These are phyloP conservation scores for Syritta pipiens DNA, from an alignment of 2,888 invertebrate genomes.

Conservation along the genomic window DNA sequence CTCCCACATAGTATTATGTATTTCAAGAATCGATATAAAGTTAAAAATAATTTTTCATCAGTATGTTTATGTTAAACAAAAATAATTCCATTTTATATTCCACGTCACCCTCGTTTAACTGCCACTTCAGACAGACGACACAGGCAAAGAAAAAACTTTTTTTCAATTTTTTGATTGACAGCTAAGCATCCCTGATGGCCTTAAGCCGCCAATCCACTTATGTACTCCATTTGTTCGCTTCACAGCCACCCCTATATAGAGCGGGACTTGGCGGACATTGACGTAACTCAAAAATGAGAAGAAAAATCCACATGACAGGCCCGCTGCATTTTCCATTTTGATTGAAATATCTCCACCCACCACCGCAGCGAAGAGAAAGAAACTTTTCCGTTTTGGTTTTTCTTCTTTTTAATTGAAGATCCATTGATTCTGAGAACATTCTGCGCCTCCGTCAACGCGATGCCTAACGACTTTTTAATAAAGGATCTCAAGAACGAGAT, in stretches of 20 bases:
- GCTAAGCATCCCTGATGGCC: constrained; percentile 78
- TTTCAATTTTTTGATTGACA: constrained; percentile 79
- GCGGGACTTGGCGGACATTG: constrained; percentile 11
- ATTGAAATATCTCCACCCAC: constrained; percentile 31
- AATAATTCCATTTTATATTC: background rate
- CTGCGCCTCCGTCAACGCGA: background rate
- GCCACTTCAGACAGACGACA: background rate
- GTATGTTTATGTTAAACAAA: too few relatives aligned
- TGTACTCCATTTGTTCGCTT: constrained; percentile 1
- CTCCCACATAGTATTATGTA: too few relatives aligned
- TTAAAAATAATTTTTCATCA: too few relatives aligned
- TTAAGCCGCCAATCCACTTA: constrained; percentile 71
- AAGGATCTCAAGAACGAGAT: constrained; percentile 32
- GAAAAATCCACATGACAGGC: background rate
- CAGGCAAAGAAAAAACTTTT: constrained; percentile 71
- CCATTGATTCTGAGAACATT: constrained; percentile 29
- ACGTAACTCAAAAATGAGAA: too few relatives aligned
- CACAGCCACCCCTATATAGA: constrained; percentile 31
- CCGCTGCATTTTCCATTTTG: constrained; percentile 18
- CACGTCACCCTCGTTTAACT: background rate
- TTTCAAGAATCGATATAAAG: too few relatives aligned
- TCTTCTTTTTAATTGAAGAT: constrained; percentile 61
- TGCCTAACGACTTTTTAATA: constrained; percentile 58
- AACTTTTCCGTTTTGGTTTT: too few relatives aligned
- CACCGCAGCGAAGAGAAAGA: background rate